Evolutionary conservation across 2,888 invertebrate genomes (phyloP).

Genomic region (Deladenus siricidicola): DNA sequence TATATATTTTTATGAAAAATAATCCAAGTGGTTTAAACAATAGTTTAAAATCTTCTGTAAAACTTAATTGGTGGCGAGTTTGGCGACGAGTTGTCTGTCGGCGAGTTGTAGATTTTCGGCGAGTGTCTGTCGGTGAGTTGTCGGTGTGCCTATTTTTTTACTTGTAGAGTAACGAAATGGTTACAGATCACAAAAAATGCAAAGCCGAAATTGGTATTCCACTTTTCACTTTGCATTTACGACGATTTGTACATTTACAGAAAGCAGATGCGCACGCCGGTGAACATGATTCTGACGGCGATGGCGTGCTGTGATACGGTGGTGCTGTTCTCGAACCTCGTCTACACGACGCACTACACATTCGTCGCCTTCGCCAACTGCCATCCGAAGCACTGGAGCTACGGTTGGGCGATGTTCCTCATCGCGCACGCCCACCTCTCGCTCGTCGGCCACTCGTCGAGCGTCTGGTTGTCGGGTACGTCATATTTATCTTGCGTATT

Average conservation of each 20-base stretch:
- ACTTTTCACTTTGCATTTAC: not conserved
- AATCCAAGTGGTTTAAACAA: too few relatives aligned
- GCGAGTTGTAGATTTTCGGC: too few relatives aligned
- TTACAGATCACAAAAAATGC: too few relatives aligned
- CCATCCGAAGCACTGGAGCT: conserved; percentile 36
- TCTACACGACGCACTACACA: conserved; percentile 51
- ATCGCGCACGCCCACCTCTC: conserved; percentile 50
- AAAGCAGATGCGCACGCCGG: conserved; percentile 50
- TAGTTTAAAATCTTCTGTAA: too few relatives aligned
- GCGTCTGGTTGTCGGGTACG: conserved; percentile 49
- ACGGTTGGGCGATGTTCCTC: conserved; percentile 51
- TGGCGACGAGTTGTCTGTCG: too few relatives aligned
- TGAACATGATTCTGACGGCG: conserved; percentile 51
- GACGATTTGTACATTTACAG: conserved; percentile 17
- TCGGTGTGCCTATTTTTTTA: too few relatives aligned
- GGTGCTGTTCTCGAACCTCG: conserved; percentile 49
- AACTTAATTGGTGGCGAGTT: too few relatives aligned
- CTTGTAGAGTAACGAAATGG: too few relatives aligned
- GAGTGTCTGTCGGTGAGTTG: too few relatives aligned
- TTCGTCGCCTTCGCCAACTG: conserved; percentile 45
- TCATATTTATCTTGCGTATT: not conserved
- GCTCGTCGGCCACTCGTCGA: conserved; percentile 47
- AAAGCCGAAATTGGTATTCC: not conserved
- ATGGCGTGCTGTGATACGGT: conserved; percentile 53
- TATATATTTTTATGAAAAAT: too few relatives aligned